Conservation (phyloP, 53 echinoderm and acorn worm species). For the Holothuria leucospilota region DNA sequence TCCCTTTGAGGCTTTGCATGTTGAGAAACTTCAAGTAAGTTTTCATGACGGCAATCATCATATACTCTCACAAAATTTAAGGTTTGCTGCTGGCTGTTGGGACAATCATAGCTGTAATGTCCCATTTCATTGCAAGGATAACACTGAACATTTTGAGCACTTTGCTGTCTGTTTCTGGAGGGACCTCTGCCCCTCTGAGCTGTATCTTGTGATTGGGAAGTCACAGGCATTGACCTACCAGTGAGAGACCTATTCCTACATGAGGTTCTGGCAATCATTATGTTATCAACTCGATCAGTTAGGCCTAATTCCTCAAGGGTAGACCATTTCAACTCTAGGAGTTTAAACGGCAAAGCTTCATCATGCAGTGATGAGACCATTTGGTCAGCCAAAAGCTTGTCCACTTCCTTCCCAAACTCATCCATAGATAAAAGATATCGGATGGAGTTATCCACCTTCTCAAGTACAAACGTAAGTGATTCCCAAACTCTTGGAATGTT, state of each 20-base stretch:
- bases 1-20: too few species aligned
- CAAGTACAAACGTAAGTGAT: neutral
- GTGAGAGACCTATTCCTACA: neutral
- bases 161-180: neutral
- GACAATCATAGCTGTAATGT: conserved; percentile 17
- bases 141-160: neutral
- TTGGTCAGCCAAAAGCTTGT: neutral
- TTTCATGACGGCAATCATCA: neutral
- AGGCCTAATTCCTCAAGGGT: neutral
- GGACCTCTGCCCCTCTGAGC: too few species aligned
- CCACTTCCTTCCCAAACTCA: conserved; percentile 17
- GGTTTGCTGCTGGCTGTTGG: conserved; percentile 2
- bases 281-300: conserved; percentile 23
- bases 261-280: conserved; percentile 12
- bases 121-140: conserved; percentile 11
- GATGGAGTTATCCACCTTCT: conserved; percentile 15
- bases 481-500: neutral
- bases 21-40: neutral
- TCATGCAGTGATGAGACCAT: too few species aligned
- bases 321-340: conserved; percentile 24
- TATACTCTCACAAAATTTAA: neutral
- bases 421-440: neutral
- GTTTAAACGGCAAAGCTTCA: neutral
- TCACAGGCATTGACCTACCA: too few species aligned
- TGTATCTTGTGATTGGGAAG: too few species aligned